phyloP scores from a whole-genome alignment of 2,113 vertebrate genomes.

The Vimba vimba region DNA sequence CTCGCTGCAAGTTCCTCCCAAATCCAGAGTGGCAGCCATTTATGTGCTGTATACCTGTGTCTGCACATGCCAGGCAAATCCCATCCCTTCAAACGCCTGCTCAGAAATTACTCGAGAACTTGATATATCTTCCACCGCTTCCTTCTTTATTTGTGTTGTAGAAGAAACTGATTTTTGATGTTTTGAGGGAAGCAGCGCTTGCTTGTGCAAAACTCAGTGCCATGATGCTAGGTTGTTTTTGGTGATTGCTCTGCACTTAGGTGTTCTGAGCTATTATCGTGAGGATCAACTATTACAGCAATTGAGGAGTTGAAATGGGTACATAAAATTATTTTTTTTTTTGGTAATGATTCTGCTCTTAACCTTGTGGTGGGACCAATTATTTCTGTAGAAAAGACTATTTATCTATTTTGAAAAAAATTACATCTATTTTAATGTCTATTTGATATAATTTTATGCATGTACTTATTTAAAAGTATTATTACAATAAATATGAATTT shows the following conservation, averaged over 20 bases:
- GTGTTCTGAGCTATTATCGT: background rate
- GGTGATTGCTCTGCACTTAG: background rate
- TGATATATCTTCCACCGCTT: slow-evolving; percentile 51
- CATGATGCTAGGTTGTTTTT: background rate
- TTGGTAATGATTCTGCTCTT: background rate
- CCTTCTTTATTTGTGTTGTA: slow-evolving; percentile 7
- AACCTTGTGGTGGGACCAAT: background rate
- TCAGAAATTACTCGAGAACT: background rate
- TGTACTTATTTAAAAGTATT: background rate
- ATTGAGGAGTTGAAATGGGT: background rate
- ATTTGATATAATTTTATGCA: background rate
- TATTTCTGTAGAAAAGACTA: background rate
- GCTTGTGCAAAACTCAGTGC: background rate
- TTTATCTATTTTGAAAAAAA: background rate
- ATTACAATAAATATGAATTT: no score
- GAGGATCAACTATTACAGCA: background rate
- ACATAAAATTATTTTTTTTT: background rate
- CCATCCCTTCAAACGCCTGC: slow-evolving; percentile 39
- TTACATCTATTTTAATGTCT: background rate
- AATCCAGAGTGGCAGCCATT: slow-evolving; percentile 82
- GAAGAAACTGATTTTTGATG: background rate
- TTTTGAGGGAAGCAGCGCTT: background rate
- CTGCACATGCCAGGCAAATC: slow-evolving; percentile 79
- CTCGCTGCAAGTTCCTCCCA: slow-evolving; percentile 72
- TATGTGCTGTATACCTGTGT: slow-evolving; percentile 78